Conservation (phyloP, 2,113 vertebrate species). For the Numida meleagris region DNA sequence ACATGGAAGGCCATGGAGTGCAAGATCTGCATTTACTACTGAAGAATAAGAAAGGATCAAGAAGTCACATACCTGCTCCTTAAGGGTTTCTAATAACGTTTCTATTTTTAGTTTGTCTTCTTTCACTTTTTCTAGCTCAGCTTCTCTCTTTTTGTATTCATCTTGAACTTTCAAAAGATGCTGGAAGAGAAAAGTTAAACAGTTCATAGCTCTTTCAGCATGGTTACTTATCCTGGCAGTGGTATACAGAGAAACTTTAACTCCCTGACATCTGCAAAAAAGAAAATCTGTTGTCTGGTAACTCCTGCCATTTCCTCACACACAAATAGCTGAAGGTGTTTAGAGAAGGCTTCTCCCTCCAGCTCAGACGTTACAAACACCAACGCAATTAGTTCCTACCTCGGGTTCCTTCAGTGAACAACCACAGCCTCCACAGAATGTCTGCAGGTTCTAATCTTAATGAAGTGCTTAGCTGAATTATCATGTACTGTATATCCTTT, state of each 20-base stretch:
- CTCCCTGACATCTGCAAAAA: neutral
- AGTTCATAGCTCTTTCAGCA: neutral
- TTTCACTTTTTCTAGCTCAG: slow-evolving; percentile 87
- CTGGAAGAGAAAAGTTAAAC: slow-evolving; percentile 72
- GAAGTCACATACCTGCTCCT: slow-evolving; percentile 80
- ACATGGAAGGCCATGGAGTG: accelerated
- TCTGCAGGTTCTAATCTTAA: neutral
- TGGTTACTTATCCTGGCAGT: neutral
- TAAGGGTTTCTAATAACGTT: slow-evolving; percentile 86
- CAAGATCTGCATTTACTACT: neutral
- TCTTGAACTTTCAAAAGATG: slow-evolving; percentile 93
- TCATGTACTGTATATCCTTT: neutral
- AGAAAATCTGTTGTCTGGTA: neutral
- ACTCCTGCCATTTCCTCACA: neutral
- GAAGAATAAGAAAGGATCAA: neutral
- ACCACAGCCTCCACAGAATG: neutral
- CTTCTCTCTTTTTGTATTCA: slow-evolving; percentile 89
- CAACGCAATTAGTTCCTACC: neutral
- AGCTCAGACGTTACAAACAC: neutral
- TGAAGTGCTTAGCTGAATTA: neutral
- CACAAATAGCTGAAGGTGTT: neutral
- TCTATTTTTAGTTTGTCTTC: slow-evolving; percentile 92
- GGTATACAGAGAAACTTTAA: neutral
- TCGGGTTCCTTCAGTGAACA: neutral
- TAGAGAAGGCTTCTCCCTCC: neutral